phyloP scores from a whole-genome alignment of 2,797 vertebrate genomes.

The Megaceryle alcyon region DNA sequence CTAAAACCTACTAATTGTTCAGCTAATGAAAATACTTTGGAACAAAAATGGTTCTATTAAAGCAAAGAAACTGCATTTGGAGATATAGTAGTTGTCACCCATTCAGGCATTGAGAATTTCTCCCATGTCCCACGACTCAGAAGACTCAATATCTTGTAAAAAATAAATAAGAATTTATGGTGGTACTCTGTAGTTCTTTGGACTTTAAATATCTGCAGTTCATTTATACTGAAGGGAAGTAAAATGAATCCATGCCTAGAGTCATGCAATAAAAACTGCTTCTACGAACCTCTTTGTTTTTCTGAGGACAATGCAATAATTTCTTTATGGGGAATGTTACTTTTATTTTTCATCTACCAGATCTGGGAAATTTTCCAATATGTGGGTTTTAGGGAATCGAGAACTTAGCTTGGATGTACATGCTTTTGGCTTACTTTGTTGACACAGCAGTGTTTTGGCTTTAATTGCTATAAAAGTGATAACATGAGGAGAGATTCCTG shows the following conservation, averaged over 20 bases:
- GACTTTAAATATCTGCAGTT: background rate
- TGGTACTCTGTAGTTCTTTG: background rate
- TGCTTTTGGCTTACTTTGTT: background rate
- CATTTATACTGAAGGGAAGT: background rate
- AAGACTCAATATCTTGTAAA: background rate
- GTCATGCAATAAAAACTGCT: background rate
- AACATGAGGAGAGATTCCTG: background rate
- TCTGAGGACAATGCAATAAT: background rate
- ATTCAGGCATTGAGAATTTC: background rate
- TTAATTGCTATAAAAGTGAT: background rate
- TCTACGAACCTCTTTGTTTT: background rate
- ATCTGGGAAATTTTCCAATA: background rate
- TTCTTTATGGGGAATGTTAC: background rate
- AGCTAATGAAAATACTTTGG: background rate
- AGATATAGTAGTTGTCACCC: background rate
- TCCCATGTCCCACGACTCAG: background rate
- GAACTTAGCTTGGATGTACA: background rate
- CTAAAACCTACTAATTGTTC: background rate
- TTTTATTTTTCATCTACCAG: background rate
- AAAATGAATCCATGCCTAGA: background rate
- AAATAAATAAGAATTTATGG: background rate
- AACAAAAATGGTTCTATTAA: background rate
- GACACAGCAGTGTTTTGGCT: background rate
- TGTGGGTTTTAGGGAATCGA: background rate
- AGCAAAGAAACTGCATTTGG: background rate